These are phyloP conservation scores for Mantis religiosa DNA, from an alignment of 2,888 invertebrate species.

Conservation along the genomic window DNA sequence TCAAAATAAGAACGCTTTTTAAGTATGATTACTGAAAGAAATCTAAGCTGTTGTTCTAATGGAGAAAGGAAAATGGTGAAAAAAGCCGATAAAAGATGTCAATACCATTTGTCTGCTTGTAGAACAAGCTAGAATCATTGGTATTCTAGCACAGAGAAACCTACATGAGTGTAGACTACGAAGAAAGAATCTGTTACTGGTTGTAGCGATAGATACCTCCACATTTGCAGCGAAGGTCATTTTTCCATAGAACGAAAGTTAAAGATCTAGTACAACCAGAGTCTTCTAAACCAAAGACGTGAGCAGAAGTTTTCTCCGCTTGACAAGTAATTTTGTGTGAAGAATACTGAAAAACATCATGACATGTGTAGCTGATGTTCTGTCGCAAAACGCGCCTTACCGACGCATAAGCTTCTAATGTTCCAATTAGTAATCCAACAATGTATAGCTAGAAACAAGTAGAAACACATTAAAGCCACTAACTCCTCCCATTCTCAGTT, in stretches of 20 bases:
- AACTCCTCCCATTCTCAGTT: neutral
- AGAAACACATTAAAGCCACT: neutral
- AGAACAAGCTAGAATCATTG: neutral
- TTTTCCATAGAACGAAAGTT: neutral
- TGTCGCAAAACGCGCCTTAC: neutral
- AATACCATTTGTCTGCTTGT: neutral
- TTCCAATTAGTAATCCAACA: neutral
- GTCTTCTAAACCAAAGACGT: neutral
- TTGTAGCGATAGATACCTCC: neutral
- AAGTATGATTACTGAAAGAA: no score
- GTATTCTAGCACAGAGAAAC: neutral
- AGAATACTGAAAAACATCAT: neutral
- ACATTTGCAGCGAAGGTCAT: neutral
- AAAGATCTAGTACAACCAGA: neutral
- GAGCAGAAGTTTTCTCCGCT: neutral
- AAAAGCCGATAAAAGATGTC: neutral
- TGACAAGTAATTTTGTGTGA: neutral
- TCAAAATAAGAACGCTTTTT: no score
- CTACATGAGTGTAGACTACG: neutral
- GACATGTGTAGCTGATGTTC: neutral
- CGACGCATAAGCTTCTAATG: neutral
- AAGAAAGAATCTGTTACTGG: neutral
- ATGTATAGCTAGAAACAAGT: neutral
- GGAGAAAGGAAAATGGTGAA: neutral
- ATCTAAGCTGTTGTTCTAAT: no score